A percentile compares a stretch with the other conserved stretches of the same genome.
phyloP scores from a whole-genome alignment of 2,113 vertebrate genomes.

The Rhinolophus sinicus region DNA sequence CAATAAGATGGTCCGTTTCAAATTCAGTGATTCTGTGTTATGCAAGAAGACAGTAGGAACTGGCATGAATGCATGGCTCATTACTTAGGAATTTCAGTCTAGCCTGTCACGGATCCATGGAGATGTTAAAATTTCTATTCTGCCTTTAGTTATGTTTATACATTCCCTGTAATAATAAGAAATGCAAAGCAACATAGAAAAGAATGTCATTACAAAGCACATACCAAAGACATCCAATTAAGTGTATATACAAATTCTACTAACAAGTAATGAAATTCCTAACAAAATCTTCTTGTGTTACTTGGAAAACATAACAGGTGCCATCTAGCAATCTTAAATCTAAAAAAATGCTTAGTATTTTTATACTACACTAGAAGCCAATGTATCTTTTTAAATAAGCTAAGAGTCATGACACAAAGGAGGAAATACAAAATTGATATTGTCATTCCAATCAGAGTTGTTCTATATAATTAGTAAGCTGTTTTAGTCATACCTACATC shows the following conservation, averaged over 20 bases:
- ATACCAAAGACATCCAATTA: not conserved
- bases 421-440: not conserved
- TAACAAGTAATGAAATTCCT: not conserved
- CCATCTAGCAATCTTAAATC: not conserved
- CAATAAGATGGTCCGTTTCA: not conserved
- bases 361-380: not conserved
- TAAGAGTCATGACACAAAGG: not conserved
- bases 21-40: slow-evolving; percentile 51
- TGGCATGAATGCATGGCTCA: not conserved
- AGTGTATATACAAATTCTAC: not conserved
- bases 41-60: not conserved
- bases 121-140: not conserved
- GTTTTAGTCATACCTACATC: not conserved
- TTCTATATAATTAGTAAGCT: not conserved
- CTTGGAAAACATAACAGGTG: not conserved
- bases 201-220: not conserved
- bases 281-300: not conserved
- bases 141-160: not conserved
- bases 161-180: not conserved
- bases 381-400: not conserved
- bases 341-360: not conserved
- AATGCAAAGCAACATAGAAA: not conserved
- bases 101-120: not conserved
- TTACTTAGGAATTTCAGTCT: slow-evolving; percentile 6
- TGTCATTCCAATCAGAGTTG: not conserved